Evolutionary conservation across 2,888 invertebrate genomes (phyloP).

Genomic region (Globia sparganii): DNA sequence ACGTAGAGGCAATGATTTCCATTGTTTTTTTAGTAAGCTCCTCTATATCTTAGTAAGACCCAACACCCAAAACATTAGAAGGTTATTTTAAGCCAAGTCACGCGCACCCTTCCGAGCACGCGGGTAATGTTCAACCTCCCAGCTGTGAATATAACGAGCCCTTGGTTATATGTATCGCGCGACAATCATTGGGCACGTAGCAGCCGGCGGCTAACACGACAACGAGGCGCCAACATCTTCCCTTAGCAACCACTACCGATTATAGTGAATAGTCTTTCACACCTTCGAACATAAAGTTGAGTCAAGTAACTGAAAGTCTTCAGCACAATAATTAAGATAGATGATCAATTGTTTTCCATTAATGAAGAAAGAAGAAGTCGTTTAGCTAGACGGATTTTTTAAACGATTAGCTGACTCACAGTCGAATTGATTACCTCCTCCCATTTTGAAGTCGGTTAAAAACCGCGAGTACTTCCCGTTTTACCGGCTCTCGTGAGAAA

Average conservation of each 20-base stretch:
- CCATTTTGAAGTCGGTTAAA: conserved; percentile 6
- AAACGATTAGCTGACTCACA: conserved; percentile 12
- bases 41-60: not conserved
- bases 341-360: not conserved
- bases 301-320: not conserved
- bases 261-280: not conserved
- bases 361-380: not conserved
- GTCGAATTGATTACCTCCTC: no score
- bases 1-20: not conserved
- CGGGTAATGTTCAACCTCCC: conserved; percentile 8
- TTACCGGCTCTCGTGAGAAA: conserved; percentile 38
- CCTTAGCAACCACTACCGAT: not conserved
- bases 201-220: not conserved
- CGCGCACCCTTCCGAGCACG: conserved; percentile 18
- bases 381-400: not conserved
- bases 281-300: not conserved
- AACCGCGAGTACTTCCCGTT: conserved; percentile 31
- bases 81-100: conserved; percentile 31
- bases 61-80: conserved; percentile 13
- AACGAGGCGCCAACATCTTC: not conserved
- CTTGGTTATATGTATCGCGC: conserved; percentile 14
- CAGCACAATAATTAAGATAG: conserved; percentile 5
- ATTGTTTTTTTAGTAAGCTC: not conserved
- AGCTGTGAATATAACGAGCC: conserved; percentile 22
- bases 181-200: conserved; percentile 16